Base-by-base conservation (phyloP, 2,797 vertebrate genomes). In the Gadopsis bispinosus region DNA sequence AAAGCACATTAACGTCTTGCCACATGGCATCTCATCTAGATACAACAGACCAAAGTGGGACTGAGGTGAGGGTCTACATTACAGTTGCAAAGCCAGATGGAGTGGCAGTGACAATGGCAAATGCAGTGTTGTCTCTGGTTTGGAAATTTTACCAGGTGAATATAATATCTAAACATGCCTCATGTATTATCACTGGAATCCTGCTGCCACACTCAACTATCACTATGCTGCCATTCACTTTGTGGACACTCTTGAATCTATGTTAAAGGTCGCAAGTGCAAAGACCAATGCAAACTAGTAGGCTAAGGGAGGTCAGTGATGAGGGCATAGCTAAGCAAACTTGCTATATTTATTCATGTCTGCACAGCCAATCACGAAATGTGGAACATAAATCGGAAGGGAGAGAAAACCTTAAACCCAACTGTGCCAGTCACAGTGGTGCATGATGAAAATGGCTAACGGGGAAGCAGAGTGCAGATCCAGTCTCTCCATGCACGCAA, bases 61-160 rank as follows among this genome's bases (percentile, higher is more conserved):
- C 20, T 29, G 60, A 43, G 14, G n/a, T 16, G 13, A 12, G n/a
- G 33, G 16, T n/a, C 16, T 7, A 39, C 12, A 31, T 59, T 33
- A 60, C 55, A 37, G 13, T 19, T 59, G 45, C 26, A 26, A 50
- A 70, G 50, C n/a, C 69, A 60, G 56, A 61, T 14, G n/a, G n/a
- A 60, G 9, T 26, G 31, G 31, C 35, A 11, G 69, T 9, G n/a
- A 71, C 55, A 50, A 3, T 50, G 26, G 16, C 26, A 63, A 63
- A 63, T 13, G 60, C 14, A 19, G 9, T 2, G 43, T 31, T 20
- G 60, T 45, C 60, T 45, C 4, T 19, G 31, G 59, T 26, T 26
- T 29, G 37, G 5, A 33, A 59, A 4, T 20, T 63, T 47, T 20
- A 7, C 19, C 9, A 63, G 61, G 16, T 13, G 16, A 11, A 19